These are phyloP conservation scores for Habroteleia sp. DNA, from an alignment of 2,888 invertebrate species.

Conservation along the genomic window DNA sequence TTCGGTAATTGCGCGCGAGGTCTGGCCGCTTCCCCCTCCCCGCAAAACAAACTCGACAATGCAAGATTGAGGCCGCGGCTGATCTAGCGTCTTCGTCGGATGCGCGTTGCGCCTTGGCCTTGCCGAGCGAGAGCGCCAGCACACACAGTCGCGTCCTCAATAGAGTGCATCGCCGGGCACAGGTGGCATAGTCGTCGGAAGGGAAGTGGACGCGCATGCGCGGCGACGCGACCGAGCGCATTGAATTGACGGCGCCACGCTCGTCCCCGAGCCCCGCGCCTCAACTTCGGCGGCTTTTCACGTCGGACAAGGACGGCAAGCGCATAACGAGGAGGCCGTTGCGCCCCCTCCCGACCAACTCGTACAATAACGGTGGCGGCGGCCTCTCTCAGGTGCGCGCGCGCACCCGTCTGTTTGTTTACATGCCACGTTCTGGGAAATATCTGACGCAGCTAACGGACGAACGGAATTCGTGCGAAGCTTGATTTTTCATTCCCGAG, in stretches of 20 bases:
- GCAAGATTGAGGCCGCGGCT: conserved; percentile 33
- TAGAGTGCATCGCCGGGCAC: conserved; percentile 30
- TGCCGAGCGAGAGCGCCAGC: conserved; percentile 21
- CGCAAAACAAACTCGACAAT: neutral
- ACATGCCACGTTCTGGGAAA: conserved; percentile 79
- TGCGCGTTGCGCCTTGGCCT: neutral
- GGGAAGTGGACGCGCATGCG: conserved; percentile 68
- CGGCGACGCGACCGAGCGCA: conserved; percentile 67
- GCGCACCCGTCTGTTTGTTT: conserved; percentile 75
- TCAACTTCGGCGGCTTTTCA: conserved; percentile 20
- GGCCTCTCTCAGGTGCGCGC: conserved; percentile 41
- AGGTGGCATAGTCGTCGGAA: conserved; percentile 57
- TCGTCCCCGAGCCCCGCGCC: conserved; percentile 21
- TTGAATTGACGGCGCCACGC: conserved; percentile 76
- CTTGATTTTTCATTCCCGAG: conserved; percentile 77
- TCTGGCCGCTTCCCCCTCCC: conserved; percentile 12
- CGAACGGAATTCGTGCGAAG: conserved; percentile 70
- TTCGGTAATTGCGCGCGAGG: conserved; percentile 42
- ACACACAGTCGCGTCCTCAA: conserved; percentile 34
- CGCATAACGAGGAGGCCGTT: conserved; percentile 20
- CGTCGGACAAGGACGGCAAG: conserved; percentile 39
- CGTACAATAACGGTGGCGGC: conserved; percentile 62
- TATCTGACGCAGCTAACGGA: conserved; percentile 78
- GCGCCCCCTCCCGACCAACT: conserved; percentile 49
- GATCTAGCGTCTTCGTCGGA: conserved; percentile 3